Conservation (phyloP, 2,888 invertebrate genomes). For the Euplagia quadripunctaria region DNA sequence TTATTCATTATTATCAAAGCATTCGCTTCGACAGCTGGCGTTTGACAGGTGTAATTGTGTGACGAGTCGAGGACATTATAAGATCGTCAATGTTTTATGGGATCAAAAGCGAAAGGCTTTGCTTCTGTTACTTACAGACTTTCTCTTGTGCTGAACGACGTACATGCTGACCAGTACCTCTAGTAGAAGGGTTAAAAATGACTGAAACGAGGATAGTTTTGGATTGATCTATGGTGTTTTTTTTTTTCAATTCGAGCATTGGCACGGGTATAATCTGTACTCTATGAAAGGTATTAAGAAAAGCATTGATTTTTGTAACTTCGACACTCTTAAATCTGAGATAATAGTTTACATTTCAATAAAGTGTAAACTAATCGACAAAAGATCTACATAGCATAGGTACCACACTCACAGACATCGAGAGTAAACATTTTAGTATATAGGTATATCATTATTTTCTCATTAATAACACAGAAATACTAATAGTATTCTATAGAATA, state of each 20-base stretch:
- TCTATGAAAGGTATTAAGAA: not conserved
- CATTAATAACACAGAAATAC: too few species aligned
- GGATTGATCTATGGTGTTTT: too few species aligned
- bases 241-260: too few species aligned
- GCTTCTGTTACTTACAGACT: not conserved
- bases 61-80: constrained; percentile 12
- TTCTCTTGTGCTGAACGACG: not conserved
- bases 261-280: too few species aligned
- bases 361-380: not conserved
- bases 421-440: too few species aligned
- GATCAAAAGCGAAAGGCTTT: constrained; percentile 15
- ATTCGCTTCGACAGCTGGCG: not conserved
- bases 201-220: not conserved
- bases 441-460: too few species aligned
- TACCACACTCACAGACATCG: too few species aligned
- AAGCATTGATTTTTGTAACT: not conserved
- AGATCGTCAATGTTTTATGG: constrained; percentile 15
- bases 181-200: not conserved
- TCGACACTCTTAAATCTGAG: not conserved
- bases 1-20: not conserved
- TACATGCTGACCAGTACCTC: not conserved
- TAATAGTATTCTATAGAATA: too few species aligned
- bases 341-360: too few species aligned
- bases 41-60: constrained; percentile 6
- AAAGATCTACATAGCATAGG: too few species aligned